Evolutionary conservation across 2,113 vertebrate genomes (phyloP).

Genomic region (Anolis carolinensis): DNA sequence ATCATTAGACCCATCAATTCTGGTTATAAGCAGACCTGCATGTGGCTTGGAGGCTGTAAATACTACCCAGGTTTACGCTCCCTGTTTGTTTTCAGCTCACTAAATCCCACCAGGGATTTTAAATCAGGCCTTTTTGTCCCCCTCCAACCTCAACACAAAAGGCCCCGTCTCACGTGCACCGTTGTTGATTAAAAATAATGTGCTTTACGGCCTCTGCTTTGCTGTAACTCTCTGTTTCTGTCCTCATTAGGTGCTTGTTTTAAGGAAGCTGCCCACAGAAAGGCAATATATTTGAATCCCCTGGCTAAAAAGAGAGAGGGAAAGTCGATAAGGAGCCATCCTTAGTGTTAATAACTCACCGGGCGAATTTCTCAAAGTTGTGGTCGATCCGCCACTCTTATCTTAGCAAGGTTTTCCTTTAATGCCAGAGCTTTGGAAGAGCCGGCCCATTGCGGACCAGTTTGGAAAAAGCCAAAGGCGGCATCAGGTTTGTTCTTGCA

Average conservation of each 20-base stretch:
- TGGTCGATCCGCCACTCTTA: not conserved
- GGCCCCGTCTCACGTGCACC: not conserved
- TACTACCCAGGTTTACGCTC: not conserved
- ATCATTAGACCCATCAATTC: not conserved
- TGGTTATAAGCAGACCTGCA: not conserved
- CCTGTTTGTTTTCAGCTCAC: not conserved
- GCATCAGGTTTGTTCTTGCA: not conserved
- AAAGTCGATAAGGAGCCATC: conserved; percentile 11
- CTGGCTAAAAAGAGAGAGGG: not conserved
- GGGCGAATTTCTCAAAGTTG: not conserved
- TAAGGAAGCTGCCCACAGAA: conserved; percentile 10
- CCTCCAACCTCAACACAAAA: not conserved
- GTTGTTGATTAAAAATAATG: conserved; percentile 19
- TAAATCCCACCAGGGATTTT: not conserved
- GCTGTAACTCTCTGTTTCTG: conserved; percentile 1
- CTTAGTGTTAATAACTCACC: conserved; percentile 19
- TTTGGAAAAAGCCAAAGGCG: not conserved
- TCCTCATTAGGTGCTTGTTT: conserved; percentile 25
- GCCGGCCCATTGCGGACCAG: not conserved
- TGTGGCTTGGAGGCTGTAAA: not conserved
- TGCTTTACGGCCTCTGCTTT: conserved; percentile 2
- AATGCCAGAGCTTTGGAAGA: not conserved
- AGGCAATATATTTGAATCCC: conserved; percentile 8
- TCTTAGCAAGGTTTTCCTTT: not conserved
- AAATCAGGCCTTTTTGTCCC: not conserved